Base-by-base conservation (phyloP, 2,113 vertebrate species). In the Acanthochromis polyacanthus region DNA sequence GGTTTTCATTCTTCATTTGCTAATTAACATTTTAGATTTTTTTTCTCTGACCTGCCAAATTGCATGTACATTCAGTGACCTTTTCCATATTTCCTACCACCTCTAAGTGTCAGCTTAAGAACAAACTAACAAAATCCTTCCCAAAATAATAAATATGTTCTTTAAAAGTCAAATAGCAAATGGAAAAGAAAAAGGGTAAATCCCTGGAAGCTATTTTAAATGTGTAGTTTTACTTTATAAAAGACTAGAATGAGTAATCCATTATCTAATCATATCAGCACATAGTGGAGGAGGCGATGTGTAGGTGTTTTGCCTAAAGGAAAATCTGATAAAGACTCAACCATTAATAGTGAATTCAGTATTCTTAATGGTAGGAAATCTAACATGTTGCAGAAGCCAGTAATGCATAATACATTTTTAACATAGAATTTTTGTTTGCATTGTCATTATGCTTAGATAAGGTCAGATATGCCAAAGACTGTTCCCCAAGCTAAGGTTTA, bases 231-330 rank as follows among this genome's bases (percentile, higher is more conserved):
- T 45, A 28, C 38, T 25, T 28, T 19, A 9, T 68, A 28, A 61
- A 28, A 66, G 7, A 38, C 10, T 36, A 10, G 15, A 50, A 46
- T 86, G 58, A 83, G 57, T 71, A 68, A 80, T 83, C 48, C 16
- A 5, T 83, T 65, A 71, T 80, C 76, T 77, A 61, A 76, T 28
- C 10, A 14, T 20, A 38, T 55, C 20, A 65, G n/a, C 30, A 20
- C 43, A 25, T 12, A 0, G 51, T 68, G 70, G 61, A 75, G 85
- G 81, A 84, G 66, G 77, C 30, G 40, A 45, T 28, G 38, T 66
- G 81, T 58, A 57, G 73, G 78, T 28, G 19, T 58, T 75, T 81
- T 58, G 65, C 62, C 70, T 16, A 51, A 84, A 81, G 56, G n/a
- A 71, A 40, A 61, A 17, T 74, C 8, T 40, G 9, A 80, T 10